Evolutionary conservation across 37 sponge, comb jelly and placozoan genomes (phyloP).

Genomic region (Eunapius fragilis): DNA sequence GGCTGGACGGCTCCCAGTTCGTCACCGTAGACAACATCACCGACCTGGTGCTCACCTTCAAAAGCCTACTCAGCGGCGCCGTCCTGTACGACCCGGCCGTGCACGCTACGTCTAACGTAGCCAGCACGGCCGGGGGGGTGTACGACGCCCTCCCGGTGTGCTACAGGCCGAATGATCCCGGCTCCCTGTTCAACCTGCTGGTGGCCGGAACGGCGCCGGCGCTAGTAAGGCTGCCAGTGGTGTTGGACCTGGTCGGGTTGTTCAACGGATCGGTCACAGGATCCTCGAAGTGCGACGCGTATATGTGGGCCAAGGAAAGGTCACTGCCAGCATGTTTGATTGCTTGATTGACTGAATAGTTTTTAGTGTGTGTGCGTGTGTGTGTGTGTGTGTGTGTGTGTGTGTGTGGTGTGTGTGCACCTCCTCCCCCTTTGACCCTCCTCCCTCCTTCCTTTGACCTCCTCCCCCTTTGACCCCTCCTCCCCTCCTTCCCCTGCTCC

Average conservation of each 20-base stretch:
- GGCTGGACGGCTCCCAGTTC: background rate
- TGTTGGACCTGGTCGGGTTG: background rate
- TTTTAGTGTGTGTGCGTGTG: too few species aligned
- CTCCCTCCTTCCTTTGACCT: background rate
- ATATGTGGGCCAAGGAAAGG: background rate
- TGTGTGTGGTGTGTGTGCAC: too few species aligned
- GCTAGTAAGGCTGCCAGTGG: background rate
- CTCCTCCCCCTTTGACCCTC: too few species aligned
- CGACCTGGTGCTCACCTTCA: background rate
- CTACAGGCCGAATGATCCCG: slow-evolving; percentile 7
- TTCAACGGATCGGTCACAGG: slow-evolving; percentile 16
- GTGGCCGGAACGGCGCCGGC: background rate
- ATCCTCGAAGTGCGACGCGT: slow-evolving; percentile 11
- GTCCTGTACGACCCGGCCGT: slow-evolving; percentile 12
- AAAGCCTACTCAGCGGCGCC: background rate
- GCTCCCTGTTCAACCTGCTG: slow-evolving; percentile 1
- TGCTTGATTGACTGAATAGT: too few species aligned
- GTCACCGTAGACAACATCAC: background rate
- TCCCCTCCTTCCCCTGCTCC: background rate
- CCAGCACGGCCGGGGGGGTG: slow-evolving; percentile 9
- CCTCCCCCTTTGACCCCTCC: background rate
- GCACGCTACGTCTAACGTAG: slow-evolving; percentile 15
- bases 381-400: too few species aligned
- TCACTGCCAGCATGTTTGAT: background rate
- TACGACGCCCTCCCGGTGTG: slow-evolving; percentile 2